Conservation (phyloP, 2,888 invertebrate species). For the Apantesis nais region DNA sequence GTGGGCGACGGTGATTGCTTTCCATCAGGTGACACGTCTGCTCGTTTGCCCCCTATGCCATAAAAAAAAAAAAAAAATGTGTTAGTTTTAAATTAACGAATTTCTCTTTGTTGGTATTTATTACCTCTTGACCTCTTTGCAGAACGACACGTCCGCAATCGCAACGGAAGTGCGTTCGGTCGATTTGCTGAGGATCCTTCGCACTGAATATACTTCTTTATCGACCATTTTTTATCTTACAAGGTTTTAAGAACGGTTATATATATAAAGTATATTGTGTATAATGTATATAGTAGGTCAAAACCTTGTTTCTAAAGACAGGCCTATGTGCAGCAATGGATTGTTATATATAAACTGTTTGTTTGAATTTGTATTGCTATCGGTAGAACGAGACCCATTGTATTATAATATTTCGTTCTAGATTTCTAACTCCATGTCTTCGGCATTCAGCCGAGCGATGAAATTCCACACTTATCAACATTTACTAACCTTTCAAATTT, state of each 20-base stretch:
- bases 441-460: not conserved
- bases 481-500: slow-evolving; percentile 3
- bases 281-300: no score
- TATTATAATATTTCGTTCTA: not conserved
- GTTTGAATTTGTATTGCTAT: not conserved
- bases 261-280: no score
- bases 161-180: not conserved
- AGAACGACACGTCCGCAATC: not conserved
- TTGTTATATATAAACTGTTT: no score
- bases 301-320: no score
- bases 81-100: no score
- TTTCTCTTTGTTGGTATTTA: no score
- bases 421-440: not conserved
- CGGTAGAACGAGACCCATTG: not conserved
- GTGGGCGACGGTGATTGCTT: no score
- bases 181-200: not conserved
- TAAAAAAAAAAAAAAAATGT: no score
- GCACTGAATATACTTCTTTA: not conserved
- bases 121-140: not conserved
- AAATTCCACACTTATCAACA: not conserved
- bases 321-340: no score
- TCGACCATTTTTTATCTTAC: no score
- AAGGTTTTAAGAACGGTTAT: not conserved
- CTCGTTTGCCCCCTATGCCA: no score
- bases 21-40: no score